Evolutionary conservation across 2,888 invertebrate genomes (phyloP).

Genomic region (Netelia melanura): DNA sequence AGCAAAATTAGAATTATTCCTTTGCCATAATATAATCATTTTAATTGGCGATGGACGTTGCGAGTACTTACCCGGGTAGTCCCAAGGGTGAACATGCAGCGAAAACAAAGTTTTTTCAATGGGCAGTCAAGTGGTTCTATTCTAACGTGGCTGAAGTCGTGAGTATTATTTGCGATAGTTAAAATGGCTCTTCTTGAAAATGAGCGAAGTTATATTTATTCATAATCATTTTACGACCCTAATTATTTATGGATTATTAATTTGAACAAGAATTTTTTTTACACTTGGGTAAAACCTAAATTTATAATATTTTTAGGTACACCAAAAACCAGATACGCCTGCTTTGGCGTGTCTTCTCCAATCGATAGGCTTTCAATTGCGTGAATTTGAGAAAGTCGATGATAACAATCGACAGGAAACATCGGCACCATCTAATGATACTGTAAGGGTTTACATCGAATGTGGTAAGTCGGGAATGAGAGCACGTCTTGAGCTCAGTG

Average conservation of each 20-base stretch:
- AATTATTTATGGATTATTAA: neutral
- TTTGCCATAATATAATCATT: neutral
- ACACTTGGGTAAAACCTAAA: neutral
- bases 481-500: slow-evolving; percentile 77
- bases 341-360: slow-evolving; percentile 78
- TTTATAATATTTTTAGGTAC: slow-evolving; percentile 52
- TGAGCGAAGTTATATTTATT: neutral
- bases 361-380: slow-evolving; percentile 79
- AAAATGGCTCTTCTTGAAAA: neutral
- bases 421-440: slow-evolving; percentile 57
- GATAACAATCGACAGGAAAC: slow-evolving; percentile 39
- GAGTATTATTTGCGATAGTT: slow-evolving; percentile 49
- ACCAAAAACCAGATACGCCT: slow-evolving; percentile 76
- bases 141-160: slow-evolving; percentile 71
- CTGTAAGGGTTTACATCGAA: slow-evolving; percentile 75
- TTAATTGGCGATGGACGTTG: slow-evolving; percentile 15
- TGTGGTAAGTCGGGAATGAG: slow-evolving; percentile 80
- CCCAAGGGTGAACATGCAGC: slow-evolving; percentile 47
- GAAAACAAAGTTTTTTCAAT: slow-evolving; percentile 75
- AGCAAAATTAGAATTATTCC: neutral
- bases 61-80: slow-evolving; percentile 21
- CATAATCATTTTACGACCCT: neutral
- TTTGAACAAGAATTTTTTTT: neutral
- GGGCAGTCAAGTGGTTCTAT: slow-evolving; percentile 77
- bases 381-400: slow-evolving; percentile 76